Evolutionary conservation across 2,113 vertebrate genomes (phyloP), one percentile per base, ranked within the genome.

Genomic region (Cynocephalus volans): DNA sequence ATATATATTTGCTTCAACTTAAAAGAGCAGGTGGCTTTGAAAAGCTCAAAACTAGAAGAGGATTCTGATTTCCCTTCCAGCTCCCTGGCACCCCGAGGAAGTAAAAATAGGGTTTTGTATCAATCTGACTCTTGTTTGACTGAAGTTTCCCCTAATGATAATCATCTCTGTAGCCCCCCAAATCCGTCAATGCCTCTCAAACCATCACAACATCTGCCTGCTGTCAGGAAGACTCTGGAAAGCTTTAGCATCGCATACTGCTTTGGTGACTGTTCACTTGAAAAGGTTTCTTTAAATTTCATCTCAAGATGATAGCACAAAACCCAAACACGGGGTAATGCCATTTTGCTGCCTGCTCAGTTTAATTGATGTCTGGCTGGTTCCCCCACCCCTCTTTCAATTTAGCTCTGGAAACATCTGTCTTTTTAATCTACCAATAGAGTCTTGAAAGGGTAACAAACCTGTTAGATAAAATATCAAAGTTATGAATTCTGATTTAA

Each of bases 401-500:
- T 96, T 96, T 93, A 96, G 84, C 82, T 97, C 69, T 91, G 73
- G 95, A 93, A 98, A 90, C 98, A 98, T 98, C 98, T 98, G 97
- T 94, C 94, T 95, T 98, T 89, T 97, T 96, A 85, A 96, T 97
- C 97, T 87, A 97, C 82, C 87, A 96, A 80, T 91, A 96, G 75
- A 97, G 86, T 87, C 94, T 97, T 85, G 18, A 97, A 98, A 98
- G 95, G 93, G 90, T 93, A 96, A 92, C 89, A 97, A 97, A 97
- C 81, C 94, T 98, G 93, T 88, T 97, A 98, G 97, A 96, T 94
- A 98, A 98, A 99, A 98, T 98, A 97, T 94, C 97, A 95, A 94
- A 76, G 87, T 98, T 98, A 98, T 98, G 98, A 98, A 98, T 98
- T 98, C 95, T 96, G 96, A 73, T 98, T 98, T 98, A 98, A 98